phyloP scores from a whole-genome alignment of 2,113 vertebrate genomes.

The Halcyon malimbica region DNA sequence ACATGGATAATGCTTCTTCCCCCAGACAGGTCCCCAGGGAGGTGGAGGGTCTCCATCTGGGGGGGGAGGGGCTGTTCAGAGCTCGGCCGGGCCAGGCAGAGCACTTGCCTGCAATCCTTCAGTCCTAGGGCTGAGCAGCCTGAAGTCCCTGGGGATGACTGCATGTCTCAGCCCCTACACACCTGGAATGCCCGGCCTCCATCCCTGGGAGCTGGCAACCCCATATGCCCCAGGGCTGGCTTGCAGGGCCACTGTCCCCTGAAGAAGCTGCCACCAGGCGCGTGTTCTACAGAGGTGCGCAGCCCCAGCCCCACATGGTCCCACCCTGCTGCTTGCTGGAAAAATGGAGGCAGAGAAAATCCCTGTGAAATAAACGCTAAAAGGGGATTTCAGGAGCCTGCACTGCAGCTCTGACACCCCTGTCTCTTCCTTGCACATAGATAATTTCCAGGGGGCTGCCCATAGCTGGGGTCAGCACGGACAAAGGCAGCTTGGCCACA shows the following conservation, averaged over 20 bases:
- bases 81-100: neutral
- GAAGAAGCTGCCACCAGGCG: neutral
- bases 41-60: neutral
- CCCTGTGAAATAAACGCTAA: neutral
- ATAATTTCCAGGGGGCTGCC: neutral
- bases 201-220: neutral
- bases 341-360: neutral
- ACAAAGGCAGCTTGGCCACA: fast-evolving
- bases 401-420: neutral
- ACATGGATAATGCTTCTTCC: neutral
- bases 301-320: neutral
- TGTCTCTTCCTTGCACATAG: neutral
- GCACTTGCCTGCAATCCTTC: neutral
- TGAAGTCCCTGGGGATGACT: fast-evolving
- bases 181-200: neutral
- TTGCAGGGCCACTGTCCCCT: fast-evolving
- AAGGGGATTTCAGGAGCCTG: neutral
- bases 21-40: too few species aligned
- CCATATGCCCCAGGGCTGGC: neutral
- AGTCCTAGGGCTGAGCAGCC: neutral
- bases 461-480: too few species aligned
- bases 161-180: neutral
- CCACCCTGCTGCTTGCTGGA: neutral
- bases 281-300: fast-evolving
- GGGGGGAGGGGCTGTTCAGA: neutral